A percentile compares a stretch with the other conserved stretches of the same genome.
These are phyloP conservation scores for Grus americana DNA, from an alignment of 2,113 vertebrate species.

Conservation along the genomic window DNA sequence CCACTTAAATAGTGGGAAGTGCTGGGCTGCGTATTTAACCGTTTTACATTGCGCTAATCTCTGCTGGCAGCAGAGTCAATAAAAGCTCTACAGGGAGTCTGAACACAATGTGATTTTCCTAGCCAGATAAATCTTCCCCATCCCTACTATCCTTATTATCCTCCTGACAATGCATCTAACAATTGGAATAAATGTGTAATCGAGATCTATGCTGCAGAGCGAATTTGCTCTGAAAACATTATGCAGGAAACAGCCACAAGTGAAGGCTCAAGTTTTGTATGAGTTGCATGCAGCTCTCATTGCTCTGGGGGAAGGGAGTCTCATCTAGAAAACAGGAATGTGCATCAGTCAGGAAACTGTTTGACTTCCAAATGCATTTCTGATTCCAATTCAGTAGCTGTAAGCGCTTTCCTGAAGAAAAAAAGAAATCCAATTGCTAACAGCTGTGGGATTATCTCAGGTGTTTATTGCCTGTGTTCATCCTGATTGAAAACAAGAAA, in stretches of 20 bases:
- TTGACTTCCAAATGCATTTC: slow-evolving; percentile 44
- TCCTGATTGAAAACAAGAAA: slow-evolving; percentile 35
- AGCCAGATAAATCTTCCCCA: slow-evolving; percentile 42
- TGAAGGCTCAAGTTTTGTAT: not conserved
- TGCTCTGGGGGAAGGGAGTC: not conserved
- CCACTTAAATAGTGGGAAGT: slow-evolving; percentile 43
- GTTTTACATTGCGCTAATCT: slow-evolving; percentile 32
- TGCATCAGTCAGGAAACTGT: not conserved
- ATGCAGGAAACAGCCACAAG: not conserved
- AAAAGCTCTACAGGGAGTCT: not conserved
- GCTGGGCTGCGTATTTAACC: not conserved
- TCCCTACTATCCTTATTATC: slow-evolving; percentile 34
- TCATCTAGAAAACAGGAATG: slow-evolving; percentile 15
- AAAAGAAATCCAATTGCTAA: slow-evolving; percentile 7
- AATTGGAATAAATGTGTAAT: slow-evolving; percentile 21
- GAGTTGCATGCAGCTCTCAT: not conserved
- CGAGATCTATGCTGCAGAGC: not conserved
- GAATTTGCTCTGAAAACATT: slow-evolving; percentile 15
- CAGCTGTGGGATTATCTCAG: slow-evolving; percentile 15
- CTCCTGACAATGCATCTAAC: slow-evolving; percentile 41
- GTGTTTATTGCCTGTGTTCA: slow-evolving; percentile 15
- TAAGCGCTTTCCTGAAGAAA: not conserved
- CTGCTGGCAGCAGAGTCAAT: slow-evolving; percentile 16
- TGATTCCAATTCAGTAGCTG: slow-evolving; percentile 23
- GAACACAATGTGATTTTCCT: slow-evolving; percentile 5